Evolutionary conservation across 2,888 invertebrate species (phyloP).

Genomic region (Euplagia quadripunctaria): DNA sequence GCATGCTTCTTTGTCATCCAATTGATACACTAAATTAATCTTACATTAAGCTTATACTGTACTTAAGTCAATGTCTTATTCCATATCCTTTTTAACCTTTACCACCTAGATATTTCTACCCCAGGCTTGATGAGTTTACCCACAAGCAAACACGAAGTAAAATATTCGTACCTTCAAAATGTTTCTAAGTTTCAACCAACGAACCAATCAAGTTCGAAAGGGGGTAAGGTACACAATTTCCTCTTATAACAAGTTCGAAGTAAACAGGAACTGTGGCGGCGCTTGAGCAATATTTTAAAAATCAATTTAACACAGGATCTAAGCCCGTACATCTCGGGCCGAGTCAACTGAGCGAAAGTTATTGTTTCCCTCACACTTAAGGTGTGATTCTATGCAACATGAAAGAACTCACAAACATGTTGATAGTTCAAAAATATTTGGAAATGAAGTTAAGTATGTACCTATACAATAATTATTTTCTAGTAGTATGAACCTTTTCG

Average conservation of each 20-base stretch:
- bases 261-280: constrained; percentile 34
- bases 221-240: constrained; percentile 38
- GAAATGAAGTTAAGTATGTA: too few species aligned
- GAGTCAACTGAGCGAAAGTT: constrained; percentile 55
- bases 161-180: constrained; percentile 18
- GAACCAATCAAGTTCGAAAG: constrained; percentile 15
- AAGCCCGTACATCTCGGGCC: constrained; percentile 41
- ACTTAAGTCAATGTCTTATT: not conserved
- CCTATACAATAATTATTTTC: too few species aligned
- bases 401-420: not conserved
- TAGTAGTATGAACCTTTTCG: too few species aligned
- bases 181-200: constrained; percentile 18
- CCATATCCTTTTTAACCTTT: not conserved
- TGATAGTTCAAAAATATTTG: not conserved
- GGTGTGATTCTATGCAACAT: not conserved
- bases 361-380: constrained; percentile 43
- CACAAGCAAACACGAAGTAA: constrained; percentile 17
- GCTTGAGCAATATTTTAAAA: constrained; percentile 53
- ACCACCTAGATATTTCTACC: not conserved
- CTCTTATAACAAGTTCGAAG: constrained; percentile 41
- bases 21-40: not conserved
- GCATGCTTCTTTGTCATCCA: too few species aligned
- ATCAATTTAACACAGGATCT: constrained; percentile 50
- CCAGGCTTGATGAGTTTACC: constrained; percentile 16
- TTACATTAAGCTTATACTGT: not conserved